Evolutionary conservation across 2,113 vertebrate genomes (phyloP), one percentile per base, ranked within the genome.

Genomic region (Amblyornis subalaris): DNA sequence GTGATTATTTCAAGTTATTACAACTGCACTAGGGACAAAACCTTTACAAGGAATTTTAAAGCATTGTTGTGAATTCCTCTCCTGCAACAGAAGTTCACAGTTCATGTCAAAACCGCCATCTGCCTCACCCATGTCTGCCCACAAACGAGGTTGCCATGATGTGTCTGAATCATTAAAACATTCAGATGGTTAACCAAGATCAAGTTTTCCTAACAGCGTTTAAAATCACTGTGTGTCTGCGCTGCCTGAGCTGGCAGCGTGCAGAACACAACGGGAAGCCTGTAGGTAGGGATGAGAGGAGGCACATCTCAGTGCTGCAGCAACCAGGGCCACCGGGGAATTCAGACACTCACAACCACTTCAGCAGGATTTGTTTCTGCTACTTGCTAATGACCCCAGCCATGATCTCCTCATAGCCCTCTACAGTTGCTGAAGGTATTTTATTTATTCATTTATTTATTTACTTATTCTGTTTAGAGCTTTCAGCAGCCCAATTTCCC

Each of bases 71-170:
- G 9, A 89, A 85, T 53, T 81, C 25, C 24, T 62, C 18, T 70
- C 26, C 54, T 61, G 25, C n/a, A 79, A 48, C 44, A 82, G 28
- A 33, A 47, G 44, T 53, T 79, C 40, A 21, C 33, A 64, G 23
- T 8, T 9, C 5, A 2, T 25, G 45, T 51, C 1, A 8, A 71
- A 89, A 88, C 8, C 38, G 36, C 9, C 4, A 1, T 9, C 53
- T 61, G 40, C 20, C 51, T 89, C 60, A 70, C 11, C 11, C 31
- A 35, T 2, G 3, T 23, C 11, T 61, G 33, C n/a, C 47, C 20
- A 14, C 3, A 14, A 79, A 45, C 0, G 0, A 45, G 18, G 57
- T 15, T 74, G 17, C 24, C 33, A 17, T 5, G 6, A 80, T 38
- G 25, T 36, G 18, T 42, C 26, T 23, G 28, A 83, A 79, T 35